Percentiles rank a stretch among this genome's conserved stretches.
Evolutionary conservation across 2,888 invertebrate genomes (phyloP).

Genomic region (Acholoe squamosa): DNA sequence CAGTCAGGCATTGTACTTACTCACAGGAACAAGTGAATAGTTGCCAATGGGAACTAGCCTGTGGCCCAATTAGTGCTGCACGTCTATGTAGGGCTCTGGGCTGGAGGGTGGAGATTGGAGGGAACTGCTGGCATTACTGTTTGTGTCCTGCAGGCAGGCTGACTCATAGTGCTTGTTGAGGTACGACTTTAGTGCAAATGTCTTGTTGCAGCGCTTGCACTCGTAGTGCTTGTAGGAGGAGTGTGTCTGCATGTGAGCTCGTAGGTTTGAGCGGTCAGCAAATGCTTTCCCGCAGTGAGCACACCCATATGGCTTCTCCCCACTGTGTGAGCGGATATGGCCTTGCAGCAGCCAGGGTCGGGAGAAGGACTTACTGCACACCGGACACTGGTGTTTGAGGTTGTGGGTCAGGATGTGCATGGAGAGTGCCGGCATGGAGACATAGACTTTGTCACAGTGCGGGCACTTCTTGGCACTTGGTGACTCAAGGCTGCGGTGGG

Average conservation of each 20-base stretch:
- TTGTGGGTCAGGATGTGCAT: constrained; percentile 97
- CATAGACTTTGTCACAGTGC: constrained; percentile 98
- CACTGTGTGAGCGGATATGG: constrained; percentile 90
- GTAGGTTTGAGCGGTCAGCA: constrained; percentile 93
- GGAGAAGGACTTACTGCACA: constrained; percentile 97
- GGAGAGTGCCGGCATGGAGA: constrained; percentile 98
- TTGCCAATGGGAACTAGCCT: not conserved
- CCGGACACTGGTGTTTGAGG: constrained; percentile 94
- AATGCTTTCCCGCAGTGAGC: constrained; percentile 97
- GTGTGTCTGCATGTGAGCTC: constrained; percentile 98
- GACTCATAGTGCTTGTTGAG: constrained; percentile 97
- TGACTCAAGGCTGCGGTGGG: constrained; percentile 95
- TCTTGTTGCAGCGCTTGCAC: constrained; percentile 93
- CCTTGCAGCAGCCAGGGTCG: constrained; percentile 93
- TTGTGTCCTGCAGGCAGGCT: constrained; percentile 86
- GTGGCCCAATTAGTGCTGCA: constrained; percentile 20
- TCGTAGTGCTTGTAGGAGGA: constrained; percentile 93
- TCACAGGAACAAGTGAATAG: no score
- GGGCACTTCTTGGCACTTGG: constrained; percentile 93
- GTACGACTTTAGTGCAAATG: constrained; percentile 96
- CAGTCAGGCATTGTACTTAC: no score
- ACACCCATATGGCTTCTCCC: constrained; percentile 91
- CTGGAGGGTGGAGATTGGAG: constrained; percentile 41
- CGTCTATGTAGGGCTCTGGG: constrained; percentile 51
- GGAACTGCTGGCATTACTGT: not conserved